Evolutionary conservation across 1,140 invertebrate genomes (phyloP), one percentile per base, ranked within the genome.

Genomic region (Anoplophora glabripennis): DNA sequence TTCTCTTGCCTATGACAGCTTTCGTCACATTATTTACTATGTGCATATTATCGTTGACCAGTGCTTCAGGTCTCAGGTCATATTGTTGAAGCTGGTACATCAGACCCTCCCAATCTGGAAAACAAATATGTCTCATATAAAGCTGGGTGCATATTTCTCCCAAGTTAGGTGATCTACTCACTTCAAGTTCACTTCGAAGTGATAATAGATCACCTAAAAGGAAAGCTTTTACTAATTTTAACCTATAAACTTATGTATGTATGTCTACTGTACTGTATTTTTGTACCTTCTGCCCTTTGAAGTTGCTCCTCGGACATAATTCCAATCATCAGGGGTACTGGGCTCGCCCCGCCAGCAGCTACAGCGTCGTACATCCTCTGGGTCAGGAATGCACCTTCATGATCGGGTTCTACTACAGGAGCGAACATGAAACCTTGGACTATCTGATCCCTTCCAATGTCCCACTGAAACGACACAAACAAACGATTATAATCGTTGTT

Each of bases 241-340:
- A 28, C 21, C 21, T 28, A 2, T 28, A 28, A 28, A 28, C 3
- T 28, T 28, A 28, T 28, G 5, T n/a, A n/a, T n/a, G n/a, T n/a
- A n/a, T n/a, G n/a, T n/a, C n/a, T n/a, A n/a, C n/a, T n/a, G n/a
- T n/a, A n/a, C n/a, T n/a, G n/a, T n/a, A 46, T 11, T 14, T 45
- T 14, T 45, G 17, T 40, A 57, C 59, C 59, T 33, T 17, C 37
- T 14, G 37, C 47, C 36, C 42, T 18, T 15, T 35, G 54, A 4
- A 65, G 12, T n/a, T 42, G 33, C 46, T 67, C 65, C 52, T 67
- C 65, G 1, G 65, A 61, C 51, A 57, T 64, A 38, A 67, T 59
- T 9, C 65, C 65, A 38, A 67, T 56, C 11, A 67, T 57, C 9
- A 60, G 33, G 4, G 65, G 65, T n/a, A 67, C 65, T 38, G 8